Evolutionary conservation across 2,113 vertebrate species (phyloP).

Genomic region (Egretta garzetta): DNA sequence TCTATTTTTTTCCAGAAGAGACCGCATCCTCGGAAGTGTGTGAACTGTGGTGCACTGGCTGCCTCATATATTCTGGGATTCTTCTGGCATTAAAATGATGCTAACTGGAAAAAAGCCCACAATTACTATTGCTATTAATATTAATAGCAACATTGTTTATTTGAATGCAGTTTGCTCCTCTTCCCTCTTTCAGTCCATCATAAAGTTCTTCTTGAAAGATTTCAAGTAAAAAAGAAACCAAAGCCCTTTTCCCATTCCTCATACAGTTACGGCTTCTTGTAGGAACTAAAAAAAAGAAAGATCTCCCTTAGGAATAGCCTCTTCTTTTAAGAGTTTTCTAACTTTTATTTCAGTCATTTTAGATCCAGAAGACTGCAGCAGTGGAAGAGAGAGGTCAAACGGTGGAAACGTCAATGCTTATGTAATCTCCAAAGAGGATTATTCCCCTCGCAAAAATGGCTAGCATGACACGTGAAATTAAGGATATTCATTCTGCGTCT

Average conservation of each 20-base stretch:
- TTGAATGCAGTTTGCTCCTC: not conserved
- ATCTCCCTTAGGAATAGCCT: not conserved
- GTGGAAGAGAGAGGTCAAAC: conserved; percentile 54
- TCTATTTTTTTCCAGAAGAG: not conserved
- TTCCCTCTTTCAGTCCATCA: not conserved
- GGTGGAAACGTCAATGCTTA: conserved; percentile 49
- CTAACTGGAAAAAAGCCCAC: not conserved
- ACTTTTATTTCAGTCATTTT: conserved; percentile 16
- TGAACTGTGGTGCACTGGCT: not conserved
- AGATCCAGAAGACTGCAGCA: not conserved
- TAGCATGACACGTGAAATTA: conserved; percentile 54
- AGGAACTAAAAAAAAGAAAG: not conserved
- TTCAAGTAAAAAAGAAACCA: not conserved
- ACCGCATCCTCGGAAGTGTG: not conserved
- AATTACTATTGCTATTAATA: not conserved
- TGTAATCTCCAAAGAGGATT: conserved; percentile 51
- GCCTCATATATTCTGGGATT: not conserved
- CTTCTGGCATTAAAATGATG: not conserved
- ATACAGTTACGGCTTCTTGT: not conserved
- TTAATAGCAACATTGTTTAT: not conserved
- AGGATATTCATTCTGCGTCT: conserved; percentile 41
- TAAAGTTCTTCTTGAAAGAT: not conserved
- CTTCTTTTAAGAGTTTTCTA: not conserved
- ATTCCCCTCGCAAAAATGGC: conserved; percentile 15
- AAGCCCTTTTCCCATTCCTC: not conserved